Percentiles rank a stretch among this genome's conserved stretches.
phyloP scores from a whole-genome alignment of 2,113 vertebrate species.

The Ciconia maguari region DNA sequence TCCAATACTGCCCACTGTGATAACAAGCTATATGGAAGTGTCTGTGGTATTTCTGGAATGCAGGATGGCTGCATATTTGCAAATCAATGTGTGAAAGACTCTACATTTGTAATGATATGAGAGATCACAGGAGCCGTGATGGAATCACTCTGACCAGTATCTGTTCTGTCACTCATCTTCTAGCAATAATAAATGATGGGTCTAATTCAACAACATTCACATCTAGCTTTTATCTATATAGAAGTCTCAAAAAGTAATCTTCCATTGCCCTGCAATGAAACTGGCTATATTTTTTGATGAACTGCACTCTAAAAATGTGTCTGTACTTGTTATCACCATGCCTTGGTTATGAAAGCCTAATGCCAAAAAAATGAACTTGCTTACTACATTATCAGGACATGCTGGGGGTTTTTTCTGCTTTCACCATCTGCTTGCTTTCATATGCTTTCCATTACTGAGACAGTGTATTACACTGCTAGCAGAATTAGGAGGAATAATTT shows the following conservation, averaged over 20 bases:
- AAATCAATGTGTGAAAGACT: neutral
- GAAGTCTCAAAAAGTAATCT: slow-evolving; percentile 52
- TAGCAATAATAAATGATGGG: slow-evolving; percentile 23
- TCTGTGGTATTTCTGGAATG: neutral
- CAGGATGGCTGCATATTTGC: neutral
- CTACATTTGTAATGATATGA: neutral
- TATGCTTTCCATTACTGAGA: slow-evolving; percentile 62
- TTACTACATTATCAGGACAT: slow-evolving; percentile 68
- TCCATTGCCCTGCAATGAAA: slow-evolving; percentile 53
- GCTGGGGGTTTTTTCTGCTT: slow-evolving; percentile 39
- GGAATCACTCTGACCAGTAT: slow-evolving; percentile 29
- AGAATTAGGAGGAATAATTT: slow-evolving; percentile 62
- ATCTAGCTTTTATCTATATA: slow-evolving; percentile 42
- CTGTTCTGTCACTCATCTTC: slow-evolving; percentile 52
- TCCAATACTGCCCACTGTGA: neutral
- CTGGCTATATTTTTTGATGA: slow-evolving; percentile 48
- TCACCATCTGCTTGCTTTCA: slow-evolving; percentile 68
- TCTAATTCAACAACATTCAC: slow-evolving; percentile 38
- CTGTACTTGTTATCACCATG: slow-evolving; percentile 60
- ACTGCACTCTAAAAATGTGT: slow-evolving; percentile 53
- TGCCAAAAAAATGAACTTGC: slow-evolving; percentile 69
- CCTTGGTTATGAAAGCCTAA: slow-evolving; percentile 64
- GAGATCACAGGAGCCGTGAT: neutral
- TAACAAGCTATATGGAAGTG: neutral
- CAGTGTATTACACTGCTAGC: slow-evolving; percentile 50